Evolutionary conservation across 1,140 invertebrate species (phyloP), one percentile per base, ranked within the genome.

Genomic region (Drosophila micromelanica): DNA sequence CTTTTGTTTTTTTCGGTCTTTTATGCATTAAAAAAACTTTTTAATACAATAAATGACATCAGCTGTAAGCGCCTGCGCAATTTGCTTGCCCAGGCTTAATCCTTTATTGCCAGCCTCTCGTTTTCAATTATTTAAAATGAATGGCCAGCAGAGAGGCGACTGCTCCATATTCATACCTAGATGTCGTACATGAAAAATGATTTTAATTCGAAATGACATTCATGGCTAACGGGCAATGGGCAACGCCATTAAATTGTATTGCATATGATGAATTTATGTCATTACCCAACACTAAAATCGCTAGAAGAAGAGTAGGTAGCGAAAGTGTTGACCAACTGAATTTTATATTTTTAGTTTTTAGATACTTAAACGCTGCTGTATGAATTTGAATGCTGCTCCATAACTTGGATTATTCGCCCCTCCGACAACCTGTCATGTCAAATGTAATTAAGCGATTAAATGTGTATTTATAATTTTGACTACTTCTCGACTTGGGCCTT

Each of bases 361-460:
- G 12, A 52, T 35, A 13, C 13, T 42, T 15, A 13, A 42, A 17
- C 32, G 55, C 49, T 68, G 71, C 30, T 51, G 49, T 69, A 65
- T 70, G 67, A 61, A 71, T 72, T 73, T 80, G 78, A 89, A 84
- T 72, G 60, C 42, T 52, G 59, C 54, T 45, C 70, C 65, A 73
- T 59, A 23, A 77, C 69, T 77, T 79, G 32, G 17, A 32, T 32
- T 84, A 81, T 81, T 82, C 57, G 79, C 76, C 84, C 79, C 84
- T 80, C 49, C 76, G 79, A 84, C 73, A 84, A 75, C 59, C 82
- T 89, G 84, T 89, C 84, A 82, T 89, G 84, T 89, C 80, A 79
- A 79, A 75, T 82, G 85, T 89, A 89, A 84, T 89, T 82, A 89
- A 89, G 85, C 76, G 84, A 89, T 87, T 87, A 89, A 67, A 67